Evolutionary conservation across 2,797 vertebrate genomes (phyloP).

Genomic region (Ctenosaura bakeri): DNA sequence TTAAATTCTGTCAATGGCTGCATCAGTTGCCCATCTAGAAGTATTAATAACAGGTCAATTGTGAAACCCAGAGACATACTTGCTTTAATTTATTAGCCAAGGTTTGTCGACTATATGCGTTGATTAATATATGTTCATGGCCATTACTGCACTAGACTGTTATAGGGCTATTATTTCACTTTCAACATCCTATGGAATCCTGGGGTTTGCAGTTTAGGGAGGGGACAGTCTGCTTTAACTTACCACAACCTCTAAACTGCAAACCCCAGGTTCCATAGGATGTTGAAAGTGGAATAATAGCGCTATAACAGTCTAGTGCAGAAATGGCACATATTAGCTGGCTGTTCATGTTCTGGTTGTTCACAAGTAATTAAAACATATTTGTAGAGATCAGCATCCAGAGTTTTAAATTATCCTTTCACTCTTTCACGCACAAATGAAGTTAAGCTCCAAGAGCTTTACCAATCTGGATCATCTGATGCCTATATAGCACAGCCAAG

Average conservation of each 20-base stretch:
- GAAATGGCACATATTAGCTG: background rate
- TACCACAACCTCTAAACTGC: no score
- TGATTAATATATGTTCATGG: conserved; percentile 36
- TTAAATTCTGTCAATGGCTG: conserved; percentile 32
- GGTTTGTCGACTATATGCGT: conserved; percentile 57
- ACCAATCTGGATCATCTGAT: background rate
- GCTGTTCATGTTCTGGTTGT: conserved; percentile 38
- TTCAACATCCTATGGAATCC: no score
- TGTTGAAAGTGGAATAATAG: no score
- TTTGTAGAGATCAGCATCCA: background rate
- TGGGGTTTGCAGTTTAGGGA: no score
- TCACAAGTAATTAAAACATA: conserved; percentile 22
- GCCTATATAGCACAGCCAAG: background rate
- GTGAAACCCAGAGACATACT: conserved; percentile 40
- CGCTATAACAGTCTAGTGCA: no score
- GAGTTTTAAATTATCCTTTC: no score
- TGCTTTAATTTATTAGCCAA: conserved; percentile 64
- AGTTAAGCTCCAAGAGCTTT: background rate
- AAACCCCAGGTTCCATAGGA: no score
- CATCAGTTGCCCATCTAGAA: conserved; percentile 39
- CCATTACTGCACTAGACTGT: no score
- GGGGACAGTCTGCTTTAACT: no score
- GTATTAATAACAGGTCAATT: conserved; percentile 27
- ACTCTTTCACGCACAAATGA: background rate
- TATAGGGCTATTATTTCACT: no score